Conservation (phyloP, 2,797 vertebrate genomes). For the Leucoraja ocellata region DNA sequence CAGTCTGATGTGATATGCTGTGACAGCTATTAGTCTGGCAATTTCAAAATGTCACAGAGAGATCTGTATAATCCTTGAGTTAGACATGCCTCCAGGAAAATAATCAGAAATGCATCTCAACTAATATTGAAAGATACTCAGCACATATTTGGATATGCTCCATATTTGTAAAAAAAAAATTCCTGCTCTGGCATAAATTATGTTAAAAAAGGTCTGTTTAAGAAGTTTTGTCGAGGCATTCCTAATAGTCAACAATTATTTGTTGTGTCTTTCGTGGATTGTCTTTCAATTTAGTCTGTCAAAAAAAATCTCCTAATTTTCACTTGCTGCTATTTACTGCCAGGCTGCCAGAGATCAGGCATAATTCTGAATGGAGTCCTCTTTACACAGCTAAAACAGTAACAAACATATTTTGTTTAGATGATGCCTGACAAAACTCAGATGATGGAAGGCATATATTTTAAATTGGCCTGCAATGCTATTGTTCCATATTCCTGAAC, state of each 20-base stretch:
- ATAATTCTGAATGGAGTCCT: background rate
- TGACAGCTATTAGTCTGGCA: constrained; percentile 30
- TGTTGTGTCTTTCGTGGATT: background rate
- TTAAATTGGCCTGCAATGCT: background rate
- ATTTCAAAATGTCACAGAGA: constrained; percentile 32
- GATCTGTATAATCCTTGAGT: constrained; percentile 28
- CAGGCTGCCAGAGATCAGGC: background rate
- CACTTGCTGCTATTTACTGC: background rate
- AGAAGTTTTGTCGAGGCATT: background rate
- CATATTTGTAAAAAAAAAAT: background rate
- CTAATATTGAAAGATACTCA: constrained; percentile 22
- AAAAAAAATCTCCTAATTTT: background rate
- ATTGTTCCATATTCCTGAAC: background rate
- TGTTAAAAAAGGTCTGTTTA: background rate
- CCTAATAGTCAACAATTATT: background rate
- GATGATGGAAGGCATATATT: background rate
- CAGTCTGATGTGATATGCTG: constrained; percentile 22
- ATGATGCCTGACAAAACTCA: background rate
- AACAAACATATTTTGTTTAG: background rate
- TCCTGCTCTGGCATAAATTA: background rate
- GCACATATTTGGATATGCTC: background rate
- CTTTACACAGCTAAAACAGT: background rate
- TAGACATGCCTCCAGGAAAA: constrained; percentile 29
- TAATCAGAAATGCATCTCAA: constrained; percentile 15
- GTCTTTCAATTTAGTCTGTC: background rate